Evolutionary conservation across 2,113 vertebrate genomes (phyloP).

Genomic region (Amblyornis subalaris): DNA sequence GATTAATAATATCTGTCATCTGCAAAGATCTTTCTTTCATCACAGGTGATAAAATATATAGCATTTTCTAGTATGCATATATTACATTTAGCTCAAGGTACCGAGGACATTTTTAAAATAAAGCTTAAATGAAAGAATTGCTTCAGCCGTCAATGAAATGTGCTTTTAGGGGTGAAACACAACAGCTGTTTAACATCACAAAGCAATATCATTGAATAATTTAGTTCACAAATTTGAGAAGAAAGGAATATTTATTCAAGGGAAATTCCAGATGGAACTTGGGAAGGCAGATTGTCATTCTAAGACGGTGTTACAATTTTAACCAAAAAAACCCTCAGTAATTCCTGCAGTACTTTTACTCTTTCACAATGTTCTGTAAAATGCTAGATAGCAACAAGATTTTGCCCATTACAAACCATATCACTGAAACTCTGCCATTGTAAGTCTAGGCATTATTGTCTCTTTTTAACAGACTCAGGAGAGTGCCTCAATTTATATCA

Average conservation of each 20-base stretch:
- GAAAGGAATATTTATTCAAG: slow-evolving; percentile 32
- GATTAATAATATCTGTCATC: slow-evolving; percentile 8
- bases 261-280: slow-evolving; percentile 46
- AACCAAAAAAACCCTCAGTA: rapidly evolving
- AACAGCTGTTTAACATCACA: slow-evolving; percentile 54
- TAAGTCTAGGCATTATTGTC: background rate
- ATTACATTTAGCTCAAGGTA: background rate
- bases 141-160: background rate
- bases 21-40: background rate
- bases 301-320: background rate
- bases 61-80: background rate
- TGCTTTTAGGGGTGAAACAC: slow-evolving; percentile 26
- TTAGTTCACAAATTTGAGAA: slow-evolving; percentile 47
- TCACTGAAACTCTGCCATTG: background rate
- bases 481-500: background rate
- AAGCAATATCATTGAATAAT: slow-evolving; percentile 47
- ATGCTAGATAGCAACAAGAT: background rate
- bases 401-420: background rate
- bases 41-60: background rate
- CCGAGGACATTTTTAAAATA: background rate
- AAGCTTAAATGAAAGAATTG: background rate
- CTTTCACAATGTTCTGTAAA: background rate
- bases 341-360: background rate
- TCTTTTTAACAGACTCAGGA: background rate
- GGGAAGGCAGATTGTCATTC: slow-evolving; percentile 33